Percentiles rank a stretch among this genome's conserved stretches.
Conservation (phyloP, 2,113 vertebrate species). For the Paramisgurnus dabryanus region DNA sequence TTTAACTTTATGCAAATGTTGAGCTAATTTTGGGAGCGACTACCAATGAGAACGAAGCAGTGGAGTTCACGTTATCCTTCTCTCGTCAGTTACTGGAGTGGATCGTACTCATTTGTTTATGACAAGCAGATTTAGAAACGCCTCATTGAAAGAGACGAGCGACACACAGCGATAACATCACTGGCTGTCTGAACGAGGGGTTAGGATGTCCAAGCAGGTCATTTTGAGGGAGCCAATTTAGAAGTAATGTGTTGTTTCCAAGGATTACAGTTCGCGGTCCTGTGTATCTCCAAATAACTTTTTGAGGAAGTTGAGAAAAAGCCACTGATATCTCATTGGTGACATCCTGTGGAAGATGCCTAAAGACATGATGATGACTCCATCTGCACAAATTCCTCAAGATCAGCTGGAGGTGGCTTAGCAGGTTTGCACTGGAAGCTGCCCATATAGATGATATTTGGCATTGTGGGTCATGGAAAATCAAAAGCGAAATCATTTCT, state of each 20-base stretch:
- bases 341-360: slow-evolving; percentile 63
- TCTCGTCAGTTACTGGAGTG: too few species aligned
- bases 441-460: slow-evolving; percentile 55
- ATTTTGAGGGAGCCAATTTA: slow-evolving; percentile 73
- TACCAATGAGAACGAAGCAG: too few species aligned
- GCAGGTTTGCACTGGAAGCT: slow-evolving; percentile 57
- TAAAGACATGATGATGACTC: slow-evolving; percentile 70
- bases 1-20: too few species aligned
- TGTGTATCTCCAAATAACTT: slow-evolving; percentile 69
- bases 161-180: too few species aligned
- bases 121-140: slow-evolving; percentile 57
- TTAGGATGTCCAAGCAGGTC: slow-evolving; percentile 73
- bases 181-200: slow-evolving; percentile 14
- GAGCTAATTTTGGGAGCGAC: too few species aligned
- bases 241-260: slow-evolving; percentile 69
- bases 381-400: slow-evolving; percentile 58
- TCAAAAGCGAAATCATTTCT: slow-evolving; percentile 74
- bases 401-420: slow-evolving; percentile 46
- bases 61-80: too few species aligned
- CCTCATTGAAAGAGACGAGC: too few species aligned
- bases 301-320: slow-evolving; percentile 70
- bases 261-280: slow-evolving; percentile 64
- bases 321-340: slow-evolving; percentile 69
- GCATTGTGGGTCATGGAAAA: slow-evolving; percentile 57
- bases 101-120: too few species aligned